Base-by-base conservation (phyloP, 2,888 invertebrate species). In the Panopea generosa region DNA sequence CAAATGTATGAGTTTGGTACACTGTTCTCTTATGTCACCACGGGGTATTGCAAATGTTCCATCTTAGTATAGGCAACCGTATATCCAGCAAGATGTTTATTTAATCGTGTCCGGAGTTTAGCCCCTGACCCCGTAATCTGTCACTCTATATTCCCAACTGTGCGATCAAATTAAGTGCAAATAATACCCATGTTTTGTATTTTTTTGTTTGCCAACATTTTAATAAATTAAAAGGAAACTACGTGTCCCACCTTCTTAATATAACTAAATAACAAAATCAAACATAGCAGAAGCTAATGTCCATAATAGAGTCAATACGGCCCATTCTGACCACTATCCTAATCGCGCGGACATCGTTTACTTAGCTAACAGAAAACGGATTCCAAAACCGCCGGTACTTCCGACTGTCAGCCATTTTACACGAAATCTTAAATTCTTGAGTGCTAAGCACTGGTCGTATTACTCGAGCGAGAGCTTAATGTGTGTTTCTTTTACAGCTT, bases 241-340 rank as follows among this genome's bases (percentile, higher is more conserved):
- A 27, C 26, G 24, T 68, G 69, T 59, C 77, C 71, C 77, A 65
- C 77, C 77, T 70, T 68, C 72, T 77, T 77, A 72, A 77, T 77
- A 77, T 77, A 72, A 73, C 63, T 74, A 77, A 83, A 85, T 82
- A 82, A 76, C 79, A 79, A 83, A 85, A 81, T 82, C 78, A 85
- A 85, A 85, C 85, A 85, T 33, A 60, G 68, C 69, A 66, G 77
- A 73, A 70, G 74, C 71, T 77, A 62, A 74, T 72, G 60, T 71
- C 63, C 33, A 52, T 3, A 22, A 29, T 38, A 60, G 20, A 52
- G 68, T 70, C 59, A 76, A 76, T 45, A 76, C 20, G 26, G 26
- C 14, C 61, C 56, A 70, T 70, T 76, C 47, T 56, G 18, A 29
- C 26, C 20, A n/a, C 38, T 20, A 38, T 56, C 43, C 38, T 49